These are phyloP conservation scores for Mormyrus iriodes DNA, from an alignment of 2,113 vertebrate genomes.

Conservation along the genomic window DNA sequence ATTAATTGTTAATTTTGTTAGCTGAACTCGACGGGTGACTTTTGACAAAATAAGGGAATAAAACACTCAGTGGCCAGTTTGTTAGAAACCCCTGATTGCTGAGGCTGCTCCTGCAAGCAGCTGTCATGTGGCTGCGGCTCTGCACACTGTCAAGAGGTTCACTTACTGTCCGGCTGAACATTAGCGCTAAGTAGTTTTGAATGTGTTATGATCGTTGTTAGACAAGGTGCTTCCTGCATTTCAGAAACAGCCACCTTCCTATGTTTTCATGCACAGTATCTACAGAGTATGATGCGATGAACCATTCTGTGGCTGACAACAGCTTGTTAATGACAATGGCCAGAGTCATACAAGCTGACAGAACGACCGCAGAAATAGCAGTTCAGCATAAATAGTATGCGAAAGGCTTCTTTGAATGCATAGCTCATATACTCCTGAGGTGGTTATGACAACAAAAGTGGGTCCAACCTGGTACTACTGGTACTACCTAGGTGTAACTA, in stretches of 20 bases:
- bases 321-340: not conserved
- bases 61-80: not conserved
- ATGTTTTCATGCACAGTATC: not conserved
- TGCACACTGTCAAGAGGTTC: not conserved
- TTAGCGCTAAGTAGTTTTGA: not conserved
- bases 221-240: not conserved
- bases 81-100: not conserved
- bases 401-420: not conserved
- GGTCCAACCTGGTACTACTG: not conserved
- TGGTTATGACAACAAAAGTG: not conserved
- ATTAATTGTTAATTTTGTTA: not conserved
- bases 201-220: not conserved
- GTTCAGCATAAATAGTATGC: not conserved
- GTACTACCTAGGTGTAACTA: not conserved
- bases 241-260: not conserved
- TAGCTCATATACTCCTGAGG: not conserved
- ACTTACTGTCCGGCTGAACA: not conserved
- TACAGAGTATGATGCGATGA: not conserved
- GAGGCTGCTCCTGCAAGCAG: not conserved
- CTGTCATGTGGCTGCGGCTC: not conserved
- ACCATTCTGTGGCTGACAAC: not conserved
- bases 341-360: not conserved
- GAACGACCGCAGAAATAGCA: not conserved
- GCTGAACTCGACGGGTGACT: not conserved
- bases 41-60: not conserved